Base-by-base conservation (phyloP, 2,797 vertebrate genomes). In the Danio aesculapii region DNA sequence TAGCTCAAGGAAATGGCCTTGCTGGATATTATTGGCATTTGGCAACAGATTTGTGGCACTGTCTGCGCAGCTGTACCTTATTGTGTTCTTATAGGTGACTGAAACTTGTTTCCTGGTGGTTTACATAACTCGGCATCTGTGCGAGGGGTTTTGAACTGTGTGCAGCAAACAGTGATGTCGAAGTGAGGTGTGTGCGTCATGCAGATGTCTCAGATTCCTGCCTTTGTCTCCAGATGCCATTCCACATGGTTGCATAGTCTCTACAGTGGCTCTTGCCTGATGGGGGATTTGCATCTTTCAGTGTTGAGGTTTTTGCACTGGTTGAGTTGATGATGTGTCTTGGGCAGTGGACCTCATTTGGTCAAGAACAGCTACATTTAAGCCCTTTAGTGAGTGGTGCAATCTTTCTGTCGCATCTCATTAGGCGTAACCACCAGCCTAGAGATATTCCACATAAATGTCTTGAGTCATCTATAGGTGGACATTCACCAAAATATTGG, bases 171-270 rank as follows among this genome's bases (percentile, higher is more conserved):
- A 50, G 75, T 53, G 84, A 74, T 86, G 62, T 16, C 6, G 39
- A 79, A 53, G 57, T 52, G 67, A 69, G 77, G 44, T 55, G 85
- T 75, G 75, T 85, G 87, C 64, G 63, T 89, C 86, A 86, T 84
- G 16, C 86, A 83, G 81, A 88, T 87, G 88, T 92, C 90, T 92
- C 84, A 83, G 90, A 93, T 92, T 93, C 92, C 90, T 91, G 88
- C 88, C 88, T 92, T 94, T 94, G 90, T 93, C 88, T 92, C 84
- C 89, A 92, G 90, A 94, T 95, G 90, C 92, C 91, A 88, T 94
- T 95, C 94, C 91, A 92, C 93, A 91, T 94, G 92, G 89, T 84
- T 75, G 81, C 70, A 66, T 86, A 90, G 87, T 87, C 84, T 86
- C 85, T 81, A 72, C 79, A 70, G 62, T 83, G 84, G 86, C 82